Evolutionary conservation across 2,113 vertebrate genomes (phyloP), one percentile per base, ranked within the genome.

Genomic region (Ailuropoda melanoleuca): DNA sequence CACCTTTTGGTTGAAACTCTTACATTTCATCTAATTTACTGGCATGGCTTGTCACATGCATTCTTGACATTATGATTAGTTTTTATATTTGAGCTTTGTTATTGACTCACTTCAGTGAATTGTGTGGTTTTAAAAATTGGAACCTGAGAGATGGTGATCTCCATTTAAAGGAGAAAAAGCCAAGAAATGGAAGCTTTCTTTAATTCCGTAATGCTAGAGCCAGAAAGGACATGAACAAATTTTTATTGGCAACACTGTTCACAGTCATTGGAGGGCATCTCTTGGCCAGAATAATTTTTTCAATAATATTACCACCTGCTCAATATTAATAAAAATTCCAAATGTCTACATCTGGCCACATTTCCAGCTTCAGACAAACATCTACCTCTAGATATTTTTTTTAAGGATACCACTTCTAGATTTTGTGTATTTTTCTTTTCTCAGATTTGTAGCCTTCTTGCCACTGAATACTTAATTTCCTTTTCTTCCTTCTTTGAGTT

Each of bases 71-170:
- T 75, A 4, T 85, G 56, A 86, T 48, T 90, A 13, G 13, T 34
- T 93, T 93, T 93, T 53, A 21, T 83, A 93, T 88, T 88, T 84
- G 46, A 96, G 14, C 29, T 80, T 86, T 82, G 8, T 34, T 85
- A 37, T 89, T 60, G 58, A 78, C 29, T 81, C 62, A 74, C 18
- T 96, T 92, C 74, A 80, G 24, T 43, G 48, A 93, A 92, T 70
- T 84, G 11, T 46, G 23, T 56, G n/a, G 2, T 86, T 95, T 92
- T 62, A 77, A 97, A 95, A 89, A 90, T 78, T 60, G 21, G 37
- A 50, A 87, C 0, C 21, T 53, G 15, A 13, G 31, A 83, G 18
- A 70, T 75, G 24, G 21, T 39, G 18, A 91, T 60, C 34, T 96
- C n/a, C 48, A 78, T 29, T 92, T 90, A 13, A 46, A 17, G 55